A percentile compares a stretch with the other conserved stretches of the same genome.
phyloP scores from a whole-genome alignment of 1,140 invertebrate genomes.

The Megathymus violae region DNA sequence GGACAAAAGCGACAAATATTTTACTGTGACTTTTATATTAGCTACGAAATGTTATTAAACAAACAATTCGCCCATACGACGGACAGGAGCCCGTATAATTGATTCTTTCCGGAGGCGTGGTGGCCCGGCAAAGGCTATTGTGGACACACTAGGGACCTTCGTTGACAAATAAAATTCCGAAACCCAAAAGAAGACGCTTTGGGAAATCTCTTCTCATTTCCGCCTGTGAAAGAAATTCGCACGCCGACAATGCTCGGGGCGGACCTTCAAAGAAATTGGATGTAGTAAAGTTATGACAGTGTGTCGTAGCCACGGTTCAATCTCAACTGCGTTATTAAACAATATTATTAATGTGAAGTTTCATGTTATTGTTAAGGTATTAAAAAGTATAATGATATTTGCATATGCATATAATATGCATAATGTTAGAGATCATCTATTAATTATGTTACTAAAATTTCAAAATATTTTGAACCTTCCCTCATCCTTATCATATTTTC shows the following conservation, averaged over 20 bases:
- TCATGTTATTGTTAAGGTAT: neutral
- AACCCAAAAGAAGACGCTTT: constrained; percentile 68
- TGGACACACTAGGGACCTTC: constrained; percentile 53
- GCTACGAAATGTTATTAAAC: constrained; percentile 81
- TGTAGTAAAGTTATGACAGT: constrained; percentile 72
- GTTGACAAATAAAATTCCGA: constrained; percentile 77
- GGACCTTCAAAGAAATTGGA: constrained; percentile 74
- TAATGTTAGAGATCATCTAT: no score
- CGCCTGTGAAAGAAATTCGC: constrained; percentile 72
- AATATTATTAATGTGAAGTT: constrained; percentile 25
- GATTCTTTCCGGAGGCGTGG: constrained; percentile 81
- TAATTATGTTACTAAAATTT: no score
- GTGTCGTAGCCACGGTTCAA: constrained; percentile 50
- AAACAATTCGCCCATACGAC: constrained; percentile 81
- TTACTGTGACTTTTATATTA: constrained; percentile 69
- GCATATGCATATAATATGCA: no score
- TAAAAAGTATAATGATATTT: neutral
- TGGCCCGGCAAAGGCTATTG: constrained; percentile 59
- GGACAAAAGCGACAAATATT: constrained; percentile 72
- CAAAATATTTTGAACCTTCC: no score
- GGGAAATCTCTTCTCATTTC: constrained; percentile 78
- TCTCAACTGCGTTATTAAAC: constrained; percentile 7
- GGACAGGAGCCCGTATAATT: constrained; percentile 75
- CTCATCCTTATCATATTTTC: no score
- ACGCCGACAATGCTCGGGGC: constrained; percentile 65